A percentile compares a stretch with the other conserved stretches of the same genome.
phyloP scores from a whole-genome alignment of 2,113 vertebrate species.

The Fulmarus glacialis region DNA sequence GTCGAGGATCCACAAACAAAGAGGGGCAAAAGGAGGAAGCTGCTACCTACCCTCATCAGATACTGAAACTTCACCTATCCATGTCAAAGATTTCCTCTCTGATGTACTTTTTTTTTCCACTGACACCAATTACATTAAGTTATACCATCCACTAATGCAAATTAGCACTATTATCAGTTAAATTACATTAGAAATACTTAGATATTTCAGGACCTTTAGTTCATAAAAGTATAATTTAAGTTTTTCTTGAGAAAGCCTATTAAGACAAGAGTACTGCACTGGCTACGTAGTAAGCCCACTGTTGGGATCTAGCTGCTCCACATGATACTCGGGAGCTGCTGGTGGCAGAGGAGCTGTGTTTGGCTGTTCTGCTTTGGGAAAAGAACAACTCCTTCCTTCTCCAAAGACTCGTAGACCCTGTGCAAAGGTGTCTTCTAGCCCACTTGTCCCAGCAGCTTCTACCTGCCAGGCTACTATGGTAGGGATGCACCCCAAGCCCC shows the following conservation, averaged over 20 bases:
- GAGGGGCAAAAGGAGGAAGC: background rate
- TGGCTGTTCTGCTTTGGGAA: background rate
- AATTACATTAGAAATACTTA: background rate
- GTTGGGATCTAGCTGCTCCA: background rate
- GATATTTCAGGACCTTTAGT: background rate
- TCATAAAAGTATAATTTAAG: background rate
- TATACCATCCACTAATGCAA: background rate
- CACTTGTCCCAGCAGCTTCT: background rate
- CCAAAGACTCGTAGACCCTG: rapidly evolving
- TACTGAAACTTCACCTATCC: background rate
- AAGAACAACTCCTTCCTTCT: background rate
- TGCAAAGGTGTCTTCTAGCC: background rate
- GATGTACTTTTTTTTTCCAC: background rate
- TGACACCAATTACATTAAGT: background rate
- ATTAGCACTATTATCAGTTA: background rate
- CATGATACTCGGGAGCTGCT: background rate
- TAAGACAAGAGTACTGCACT: background rate
- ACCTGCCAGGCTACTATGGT: background rate
- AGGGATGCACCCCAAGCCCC: rapidly evolving
- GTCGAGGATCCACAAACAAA: background rate
- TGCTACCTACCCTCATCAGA: too few species aligned
- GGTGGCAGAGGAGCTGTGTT: background rate
- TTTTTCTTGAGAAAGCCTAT: background rate
- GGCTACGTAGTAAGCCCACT: background rate
- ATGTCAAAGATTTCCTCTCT: background rate